Percentiles rank a stretch among this genome's conserved stretches.
phyloP scores from a whole-genome alignment of 2,888 invertebrate species.

The Ophion ventricosus region DNA sequence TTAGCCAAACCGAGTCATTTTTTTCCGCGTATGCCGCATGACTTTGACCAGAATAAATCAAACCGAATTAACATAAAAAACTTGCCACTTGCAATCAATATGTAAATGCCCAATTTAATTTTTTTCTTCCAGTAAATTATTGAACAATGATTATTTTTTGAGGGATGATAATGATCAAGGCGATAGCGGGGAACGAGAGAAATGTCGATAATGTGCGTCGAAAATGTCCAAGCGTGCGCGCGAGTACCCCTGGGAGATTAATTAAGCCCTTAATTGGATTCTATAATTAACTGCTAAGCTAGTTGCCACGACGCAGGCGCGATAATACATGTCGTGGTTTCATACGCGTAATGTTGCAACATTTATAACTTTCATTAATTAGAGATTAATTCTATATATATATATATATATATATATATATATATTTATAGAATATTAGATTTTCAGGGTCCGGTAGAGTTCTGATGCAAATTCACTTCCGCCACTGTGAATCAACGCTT shows the following conservation, averaged over 20 bases:
- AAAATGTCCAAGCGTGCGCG: conserved; percentile 35
- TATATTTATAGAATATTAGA: background rate
- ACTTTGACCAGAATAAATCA: too few relatives aligned
- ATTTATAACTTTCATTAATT: conserved; percentile 26
- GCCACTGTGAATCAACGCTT: background rate
- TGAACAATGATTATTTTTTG: background rate
- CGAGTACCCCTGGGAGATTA: conserved; percentile 49
- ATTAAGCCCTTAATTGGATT: conserved; percentile 66
- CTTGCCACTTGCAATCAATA: background rate
- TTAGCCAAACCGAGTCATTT: too few relatives aligned
- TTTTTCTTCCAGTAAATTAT: background rate
- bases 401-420: background rate
- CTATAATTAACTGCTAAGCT: conserved; percentile 57
- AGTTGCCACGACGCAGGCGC: conserved; percentile 25
- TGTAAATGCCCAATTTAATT: conserved; percentile 3
- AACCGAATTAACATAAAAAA: background rate
- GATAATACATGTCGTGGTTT: conserved; percentile 36
- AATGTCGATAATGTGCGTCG: conserved; percentile 52
- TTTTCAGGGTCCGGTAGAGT: conserved; percentile 1
- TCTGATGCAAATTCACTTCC: background rate
- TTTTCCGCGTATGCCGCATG: too few relatives aligned
- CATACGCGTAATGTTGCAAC: conserved; percentile 21
- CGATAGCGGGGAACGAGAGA: background rate
- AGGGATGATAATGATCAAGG: background rate
- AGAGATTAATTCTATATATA: background rate